phyloP scores from a whole-genome alignment of 2,113 vertebrate genomes.

The Panthera tigris region DNA sequence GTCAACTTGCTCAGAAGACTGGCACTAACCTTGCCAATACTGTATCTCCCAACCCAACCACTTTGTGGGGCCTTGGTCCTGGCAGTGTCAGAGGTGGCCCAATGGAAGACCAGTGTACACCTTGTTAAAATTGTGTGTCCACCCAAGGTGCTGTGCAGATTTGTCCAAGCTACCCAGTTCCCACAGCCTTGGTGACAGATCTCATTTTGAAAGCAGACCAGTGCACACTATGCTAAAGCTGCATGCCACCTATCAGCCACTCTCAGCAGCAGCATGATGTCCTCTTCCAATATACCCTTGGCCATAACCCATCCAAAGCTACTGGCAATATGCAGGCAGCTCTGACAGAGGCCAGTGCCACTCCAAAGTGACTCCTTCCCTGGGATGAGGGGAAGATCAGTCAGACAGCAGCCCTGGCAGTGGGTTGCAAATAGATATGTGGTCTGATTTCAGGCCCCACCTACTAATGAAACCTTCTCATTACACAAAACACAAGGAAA shows the following conservation, averaged over 20 bases:
- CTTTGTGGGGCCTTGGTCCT: not conserved
- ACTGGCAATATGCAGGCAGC: not conserved
- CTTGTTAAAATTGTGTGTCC: not conserved
- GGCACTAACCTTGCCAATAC: not conserved
- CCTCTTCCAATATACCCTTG: not conserved
- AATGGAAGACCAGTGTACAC: too few species aligned
- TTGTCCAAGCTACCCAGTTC: not conserved
- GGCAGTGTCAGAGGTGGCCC: not conserved
- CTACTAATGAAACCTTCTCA: not conserved
- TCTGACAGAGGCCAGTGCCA: not conserved
- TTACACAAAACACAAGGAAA: not conserved
- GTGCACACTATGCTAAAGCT: not conserved
- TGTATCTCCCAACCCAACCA: not conserved
- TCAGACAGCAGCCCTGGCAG: not conserved
- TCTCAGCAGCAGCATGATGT: not conserved
- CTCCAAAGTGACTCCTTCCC: not conserved
- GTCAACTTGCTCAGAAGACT: not conserved
- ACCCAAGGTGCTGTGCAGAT: not conserved
- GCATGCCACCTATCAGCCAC: not conserved
- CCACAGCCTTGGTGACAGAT: not conserved
- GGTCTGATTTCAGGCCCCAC: not conserved
- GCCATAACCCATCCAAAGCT: not conserved
- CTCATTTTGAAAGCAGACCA: not conserved
- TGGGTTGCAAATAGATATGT: not conserved
- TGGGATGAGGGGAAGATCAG: not conserved